These are phyloP conservation scores for Lithosia quadra DNA, from an alignment of 2,888 invertebrate species.

Conservation along the genomic window DNA sequence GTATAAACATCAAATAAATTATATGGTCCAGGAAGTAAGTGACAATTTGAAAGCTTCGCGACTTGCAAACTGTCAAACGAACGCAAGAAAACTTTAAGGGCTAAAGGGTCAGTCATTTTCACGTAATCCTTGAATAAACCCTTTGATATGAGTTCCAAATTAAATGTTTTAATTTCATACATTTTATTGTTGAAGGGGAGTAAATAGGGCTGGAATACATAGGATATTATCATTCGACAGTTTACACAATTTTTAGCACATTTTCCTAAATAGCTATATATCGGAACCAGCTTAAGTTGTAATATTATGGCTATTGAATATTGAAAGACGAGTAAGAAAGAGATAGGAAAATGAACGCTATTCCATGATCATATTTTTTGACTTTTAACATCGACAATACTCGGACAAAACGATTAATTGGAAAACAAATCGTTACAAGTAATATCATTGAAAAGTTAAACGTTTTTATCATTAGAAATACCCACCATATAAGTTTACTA, in stretches of 20 bases:
- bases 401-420: not conserved
- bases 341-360: too few relatives aligned
- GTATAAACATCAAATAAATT: conserved; percentile 39
- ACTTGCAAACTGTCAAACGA: conserved; percentile 32
- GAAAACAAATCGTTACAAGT: not conserved
- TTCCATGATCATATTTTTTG: too few relatives aligned
- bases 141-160: conserved; percentile 30
- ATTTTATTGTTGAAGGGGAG: conserved; percentile 11
- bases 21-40: conserved; percentile 31
- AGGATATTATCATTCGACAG: too few relatives aligned
- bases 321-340: too few relatives aligned
- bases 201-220: not conserved
- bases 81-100: conserved; percentile 39
- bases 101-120: conserved; percentile 33
- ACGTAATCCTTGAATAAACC: conserved; percentile 34
- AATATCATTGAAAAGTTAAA: not conserved
- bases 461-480: not conserved
- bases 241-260: too few relatives aligned
- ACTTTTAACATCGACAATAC: not conserved
- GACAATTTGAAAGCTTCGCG: conserved; percentile 34
- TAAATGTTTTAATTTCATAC: conserved; percentile 30
- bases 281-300: too few relatives aligned
- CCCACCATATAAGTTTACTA: too few relatives aligned
- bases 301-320: too few relatives aligned
- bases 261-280: too few relatives aligned